Base-by-base conservation (phyloP, 2,113 vertebrate species). In the Thryonomys swinderianus region DNA sequence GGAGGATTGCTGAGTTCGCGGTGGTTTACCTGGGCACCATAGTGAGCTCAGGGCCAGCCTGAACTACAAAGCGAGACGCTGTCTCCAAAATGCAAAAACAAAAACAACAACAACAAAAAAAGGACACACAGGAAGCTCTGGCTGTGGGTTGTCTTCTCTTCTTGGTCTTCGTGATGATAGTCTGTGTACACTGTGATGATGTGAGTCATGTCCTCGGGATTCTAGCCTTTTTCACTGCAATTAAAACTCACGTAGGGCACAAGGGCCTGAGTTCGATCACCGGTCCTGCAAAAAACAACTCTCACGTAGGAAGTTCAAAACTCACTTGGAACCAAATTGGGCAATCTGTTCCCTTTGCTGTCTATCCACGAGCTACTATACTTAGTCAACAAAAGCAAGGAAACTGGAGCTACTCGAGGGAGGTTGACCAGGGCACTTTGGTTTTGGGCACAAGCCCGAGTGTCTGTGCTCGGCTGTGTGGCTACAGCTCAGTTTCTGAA, bases 251-350 rank as follows among this genome's bases (percentile, higher is more conserved):
- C 71, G 73, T 79, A 85, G 66, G 82, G n/a, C n/a, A n/a, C n/a
- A n/a, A n/a, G n/a, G n/a, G n/a, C n/a, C n/a, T n/a, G n/a, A n/a
- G n/a, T n/a, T n/a, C n/a, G n/a, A n/a, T n/a, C n/a, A n/a, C n/a
- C n/a, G n/a, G n/a, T n/a, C n/a, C n/a, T n/a, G n/a, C n/a, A n/a
- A n/a, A n/a, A n/a, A n/a, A n/a, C n/a, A n/a, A n/a, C n/a, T n/a
- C 7, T 53, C 21, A 61, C 71, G 73, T 79, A 85, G 66, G 82
- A 62, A 96, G 90, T 71, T 74, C 51, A 90, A 59, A 94, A 69
- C 34, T 79, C 64, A 81, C 71, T 74, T 69, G 79, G 32, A 37
- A 81, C 62, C 16, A 42, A 85, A 87, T 34, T 7, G 37, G 90
- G 71, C 59, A 69, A 69, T 74, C 17, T 62, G 80, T 94, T 80